Base-by-base conservation (phyloP, 1,140 invertebrate genomes). In the Procambarus clarkii region DNA sequence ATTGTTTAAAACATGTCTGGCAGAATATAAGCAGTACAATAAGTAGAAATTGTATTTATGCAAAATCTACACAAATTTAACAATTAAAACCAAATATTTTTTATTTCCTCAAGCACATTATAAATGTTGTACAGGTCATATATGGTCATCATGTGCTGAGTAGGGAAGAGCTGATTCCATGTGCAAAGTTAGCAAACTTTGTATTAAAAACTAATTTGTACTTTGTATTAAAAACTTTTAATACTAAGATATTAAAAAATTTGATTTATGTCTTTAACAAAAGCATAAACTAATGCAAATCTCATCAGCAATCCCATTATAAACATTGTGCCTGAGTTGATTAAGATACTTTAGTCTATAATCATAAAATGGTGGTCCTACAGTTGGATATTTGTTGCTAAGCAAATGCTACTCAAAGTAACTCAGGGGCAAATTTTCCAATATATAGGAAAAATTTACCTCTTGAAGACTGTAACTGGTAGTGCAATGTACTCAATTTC, bases 301-400 rank as follows among this genome's bases (percentile, higher is more conserved):
- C 54, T 46, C 77, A 46, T 50, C 78, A 80, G 46, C 78, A 80
- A 50, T n/a, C 60, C 60, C 60, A 46, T 80, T 50, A 50, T 80
- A 21, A 54, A 80, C 45, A 80, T 46, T 60, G 50, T 82, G 50
- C 80, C 80, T 82, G 9, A 13, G 80, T 82, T 54, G 50, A 24
- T 15, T 7, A 82, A 74, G 8, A 64, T 21, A 4, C 21, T 54
- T 9, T 54, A 13, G 64, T 34, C 69, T 24, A 74, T 74, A 21
- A 74, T 74, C 69, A 74, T 74, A 74, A 34, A 74, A 74, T 74
- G 24, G 11, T 11, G 24, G 8, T 74, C 21, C n/a, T 74, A 34
- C 24, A 21, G n/a, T 5, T 74, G 24, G 69, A 74, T 74, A 34
- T 74, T 74, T 74, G 4, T 74, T 74, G 69, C 0, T 24, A 64